A percentile compares a stretch with the other conserved stretches of the same genome.
Conservation (phyloP, 2,888 invertebrate species). For the Strigamia transsilvanica region DNA sequence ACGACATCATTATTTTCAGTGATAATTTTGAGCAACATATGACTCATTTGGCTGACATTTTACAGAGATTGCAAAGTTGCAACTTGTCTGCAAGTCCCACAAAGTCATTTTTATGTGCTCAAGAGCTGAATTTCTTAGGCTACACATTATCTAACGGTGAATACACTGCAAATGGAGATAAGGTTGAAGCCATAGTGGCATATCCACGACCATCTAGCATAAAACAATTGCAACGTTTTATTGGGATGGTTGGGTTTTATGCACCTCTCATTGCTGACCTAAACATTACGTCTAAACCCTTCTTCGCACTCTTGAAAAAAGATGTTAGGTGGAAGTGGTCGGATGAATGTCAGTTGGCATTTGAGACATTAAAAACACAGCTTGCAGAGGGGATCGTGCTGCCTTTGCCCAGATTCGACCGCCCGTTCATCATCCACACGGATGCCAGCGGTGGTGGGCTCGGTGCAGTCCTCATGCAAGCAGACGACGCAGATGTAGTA, state of each 20-base stretch:
- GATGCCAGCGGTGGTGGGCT: neutral
- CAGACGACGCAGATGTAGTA: neutral
- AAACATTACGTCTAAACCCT: neutral
- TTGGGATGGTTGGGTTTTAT: neutral
- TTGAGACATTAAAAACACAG: neutral
- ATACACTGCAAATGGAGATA: no score
- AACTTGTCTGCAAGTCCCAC: neutral
- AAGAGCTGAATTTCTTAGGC: no score
- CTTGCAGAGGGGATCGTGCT: neutral
- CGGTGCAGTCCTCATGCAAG: neutral
- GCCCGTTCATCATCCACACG: neutral
- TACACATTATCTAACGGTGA: no score
- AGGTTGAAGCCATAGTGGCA: no score
- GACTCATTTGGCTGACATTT: neutral
- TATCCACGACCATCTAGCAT: no score
- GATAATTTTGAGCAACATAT: neutral
- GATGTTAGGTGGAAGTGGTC: neutral
- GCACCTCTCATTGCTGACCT: neutral
- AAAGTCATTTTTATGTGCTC: neutral
- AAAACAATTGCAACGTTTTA: no score
- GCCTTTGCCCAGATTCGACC: neutral
- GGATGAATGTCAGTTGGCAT: neutral
- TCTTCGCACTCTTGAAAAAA: neutral
- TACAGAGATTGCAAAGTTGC: neutral
- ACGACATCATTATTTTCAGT: neutral